Conservation (phyloP, 1,140 invertebrate species). For the Ephestia elutella region DNA sequence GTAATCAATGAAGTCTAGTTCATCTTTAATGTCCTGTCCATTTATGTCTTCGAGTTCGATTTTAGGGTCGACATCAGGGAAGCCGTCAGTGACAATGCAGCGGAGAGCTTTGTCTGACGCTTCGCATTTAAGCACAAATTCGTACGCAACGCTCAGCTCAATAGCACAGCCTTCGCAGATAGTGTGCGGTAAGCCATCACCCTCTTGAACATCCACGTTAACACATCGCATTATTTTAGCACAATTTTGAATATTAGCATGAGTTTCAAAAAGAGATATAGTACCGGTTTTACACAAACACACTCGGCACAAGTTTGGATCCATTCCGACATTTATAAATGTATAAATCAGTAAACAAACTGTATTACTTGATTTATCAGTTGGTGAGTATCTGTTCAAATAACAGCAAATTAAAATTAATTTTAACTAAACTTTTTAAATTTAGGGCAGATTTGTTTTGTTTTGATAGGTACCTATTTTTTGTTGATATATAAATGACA, state of each 20-base stretch:
- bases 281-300: conserved; percentile 49
- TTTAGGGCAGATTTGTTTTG: too few species aligned
- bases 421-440: too few species aligned
- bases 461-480: too few species aligned
- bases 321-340: conserved; percentile 27
- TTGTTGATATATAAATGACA: too few species aligned
- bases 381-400: too few species aligned
- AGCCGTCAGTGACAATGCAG: conserved; percentile 22
- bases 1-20: conserved; percentile 27
- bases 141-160: conserved; percentile 44
- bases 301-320: conserved; percentile 49
- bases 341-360: too few species aligned
- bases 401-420: too few species aligned
- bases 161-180: conserved; percentile 47
- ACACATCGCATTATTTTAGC: conserved; percentile 52
- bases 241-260: conserved; percentile 45
- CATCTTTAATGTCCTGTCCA: conserved; percentile 31
- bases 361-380: too few species aligned
- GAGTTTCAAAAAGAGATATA: conserved; percentile 48
- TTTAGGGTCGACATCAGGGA: conserved; percentile 25
- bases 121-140: conserved; percentile 58
- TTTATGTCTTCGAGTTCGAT: conserved; percentile 26
- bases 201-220: conserved; percentile 41
- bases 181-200: conserved; percentile 49
- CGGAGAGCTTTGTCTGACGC: conserved; percentile 50